phyloP scores from a whole-genome alignment of 2,797 vertebrate species.

The Syngnathus acus region DNA sequence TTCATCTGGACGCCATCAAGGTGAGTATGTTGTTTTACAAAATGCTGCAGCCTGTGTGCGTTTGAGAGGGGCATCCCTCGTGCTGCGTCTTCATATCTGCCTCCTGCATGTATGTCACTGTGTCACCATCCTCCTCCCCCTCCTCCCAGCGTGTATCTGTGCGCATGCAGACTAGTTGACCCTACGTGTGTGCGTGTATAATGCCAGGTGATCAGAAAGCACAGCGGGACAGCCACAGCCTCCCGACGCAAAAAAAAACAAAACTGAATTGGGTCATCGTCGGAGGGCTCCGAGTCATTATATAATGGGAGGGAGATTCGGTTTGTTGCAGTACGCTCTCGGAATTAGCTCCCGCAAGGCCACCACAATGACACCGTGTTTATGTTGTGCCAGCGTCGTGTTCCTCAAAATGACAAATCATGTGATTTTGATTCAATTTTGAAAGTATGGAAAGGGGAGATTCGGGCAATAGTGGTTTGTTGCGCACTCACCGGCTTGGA shows the following conservation, averaged over 20 bases:
- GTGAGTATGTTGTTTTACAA: slow-evolving; percentile 49
- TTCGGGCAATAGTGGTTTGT: not conserved
- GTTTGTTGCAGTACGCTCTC: slow-evolving; percentile 41
- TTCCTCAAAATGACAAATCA: not conserved
- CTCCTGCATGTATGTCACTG: slow-evolving; percentile 60
- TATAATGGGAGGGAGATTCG: slow-evolving; percentile 45
- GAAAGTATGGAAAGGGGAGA: not conserved
- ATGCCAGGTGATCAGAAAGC: slow-evolving; percentile 30
- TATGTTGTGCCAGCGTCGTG: slow-evolving; percentile 3
- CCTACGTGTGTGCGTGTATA: slow-evolving; percentile 46
- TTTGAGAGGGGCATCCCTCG: slow-evolving; percentile 20
- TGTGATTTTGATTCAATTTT: not conserved
- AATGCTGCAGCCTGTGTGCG: slow-evolving; percentile 31
- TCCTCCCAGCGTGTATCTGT: slow-evolving; percentile 23
- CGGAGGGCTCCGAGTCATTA: slow-evolving; percentile 51
- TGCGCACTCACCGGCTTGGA: not conserved
- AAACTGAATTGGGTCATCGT: slow-evolving; percentile 43
- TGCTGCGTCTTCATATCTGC: slow-evolving; percentile 19
- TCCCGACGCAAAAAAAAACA: slow-evolving; percentile 26
- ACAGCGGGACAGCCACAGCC: slow-evolving; percentile 30
- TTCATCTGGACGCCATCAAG: slow-evolving; percentile 63
- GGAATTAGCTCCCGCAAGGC: slow-evolving; percentile 41
- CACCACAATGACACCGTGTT: slow-evolving; percentile 14
- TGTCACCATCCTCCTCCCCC: slow-evolving; percentile 33
- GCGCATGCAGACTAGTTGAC: slow-evolving; percentile 23